These are phyloP conservation scores for Dicentrarchus labrax DNA, from an alignment of 2,113 vertebrate genomes.

Conservation along the genomic window DNA sequence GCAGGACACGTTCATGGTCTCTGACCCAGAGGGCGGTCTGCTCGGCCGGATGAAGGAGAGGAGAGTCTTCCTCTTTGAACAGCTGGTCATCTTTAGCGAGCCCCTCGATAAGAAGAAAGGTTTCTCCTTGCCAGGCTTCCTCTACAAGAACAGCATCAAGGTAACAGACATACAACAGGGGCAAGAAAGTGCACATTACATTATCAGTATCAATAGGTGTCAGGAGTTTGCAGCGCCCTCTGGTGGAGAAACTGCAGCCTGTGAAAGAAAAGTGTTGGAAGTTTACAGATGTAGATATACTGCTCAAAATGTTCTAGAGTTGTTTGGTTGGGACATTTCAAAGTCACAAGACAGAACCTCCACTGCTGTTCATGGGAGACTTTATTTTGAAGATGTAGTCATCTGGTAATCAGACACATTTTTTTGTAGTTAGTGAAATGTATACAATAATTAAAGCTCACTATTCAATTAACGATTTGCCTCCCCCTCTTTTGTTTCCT, in stretches of 20 bases:
- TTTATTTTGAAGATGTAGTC: too few species aligned
- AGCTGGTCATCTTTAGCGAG: conserved; percentile 98
- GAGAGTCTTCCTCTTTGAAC: conserved; percentile 98
- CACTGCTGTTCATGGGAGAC: too few species aligned
- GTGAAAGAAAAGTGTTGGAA: too few species aligned
- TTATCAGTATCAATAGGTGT: background rate
- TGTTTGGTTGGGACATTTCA: too few species aligned
- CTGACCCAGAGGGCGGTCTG: conserved; percentile 89
- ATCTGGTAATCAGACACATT: too few species aligned
- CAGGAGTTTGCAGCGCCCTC: background rate
- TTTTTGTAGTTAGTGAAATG: too few species aligned
- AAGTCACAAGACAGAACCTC: too few species aligned
- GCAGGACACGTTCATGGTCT: conserved; percentile 97
- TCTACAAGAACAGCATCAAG: conserved; percentile 99
- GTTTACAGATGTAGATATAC: too few species aligned
- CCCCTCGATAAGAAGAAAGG: conserved; percentile 98
- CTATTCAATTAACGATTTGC: background rate
- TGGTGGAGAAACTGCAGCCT: background rate
- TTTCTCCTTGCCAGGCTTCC: conserved; percentile 95
- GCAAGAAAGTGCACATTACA: too few species aligned
- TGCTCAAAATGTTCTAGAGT: too few species aligned
- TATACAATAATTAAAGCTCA: background rate
- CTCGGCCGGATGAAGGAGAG: conserved; percentile 94
- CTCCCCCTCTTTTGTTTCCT: background rate
- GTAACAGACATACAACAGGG: conserved; percentile 74